A percentile compares a stretch with the other conserved stretches of the same genome.
These are phyloP conservation scores for Chaetophractus vellerosus DNA, from an alignment of 2,797 vertebrate genomes.

Conservation along the genomic window DNA sequence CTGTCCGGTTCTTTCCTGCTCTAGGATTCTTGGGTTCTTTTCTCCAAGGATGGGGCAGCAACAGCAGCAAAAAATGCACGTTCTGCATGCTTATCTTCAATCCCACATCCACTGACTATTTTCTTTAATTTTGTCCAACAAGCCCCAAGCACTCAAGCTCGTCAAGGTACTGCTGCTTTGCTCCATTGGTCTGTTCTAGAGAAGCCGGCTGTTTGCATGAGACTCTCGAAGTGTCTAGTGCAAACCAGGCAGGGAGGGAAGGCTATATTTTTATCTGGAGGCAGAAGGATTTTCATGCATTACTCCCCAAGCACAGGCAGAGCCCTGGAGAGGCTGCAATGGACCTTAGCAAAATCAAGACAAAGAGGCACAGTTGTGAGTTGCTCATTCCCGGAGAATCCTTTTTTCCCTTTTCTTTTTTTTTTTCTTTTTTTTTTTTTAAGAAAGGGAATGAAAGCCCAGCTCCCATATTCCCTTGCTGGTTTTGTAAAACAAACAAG, in stretches of 20 bases:
- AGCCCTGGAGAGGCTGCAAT: conserved; percentile 47
- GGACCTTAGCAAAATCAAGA: conserved; percentile 47
- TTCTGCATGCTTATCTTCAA: background rate
- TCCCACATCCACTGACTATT: background rate
- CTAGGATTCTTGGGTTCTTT: background rate
- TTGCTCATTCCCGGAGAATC: conserved; percentile 33
- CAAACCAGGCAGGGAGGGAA: background rate
- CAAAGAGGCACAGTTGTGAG: conserved; percentile 36
- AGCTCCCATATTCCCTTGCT: conserved; percentile 32
- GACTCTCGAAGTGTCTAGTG: background rate
- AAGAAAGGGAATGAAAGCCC: conserved; percentile 23
- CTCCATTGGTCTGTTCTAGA: background rate
- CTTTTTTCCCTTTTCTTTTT: background rate
- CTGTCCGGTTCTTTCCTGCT: conserved; percentile 9
- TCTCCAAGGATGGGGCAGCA: background rate
- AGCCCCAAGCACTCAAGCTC: background rate
- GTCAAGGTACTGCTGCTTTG: background rate
- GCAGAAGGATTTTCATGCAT: conserved; percentile 37
- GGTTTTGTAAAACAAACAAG: conserved; percentile 72
- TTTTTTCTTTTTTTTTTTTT: background rate
- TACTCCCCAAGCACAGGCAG: background rate
- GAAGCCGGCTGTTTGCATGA: background rate
- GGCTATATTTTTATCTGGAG: conserved; percentile 8
- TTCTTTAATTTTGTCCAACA: background rate
- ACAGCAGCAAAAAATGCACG: background rate